Evolutionary conservation across 2,888 invertebrate species (phyloP).

Genomic region (Leucoma salicis): DNA sequence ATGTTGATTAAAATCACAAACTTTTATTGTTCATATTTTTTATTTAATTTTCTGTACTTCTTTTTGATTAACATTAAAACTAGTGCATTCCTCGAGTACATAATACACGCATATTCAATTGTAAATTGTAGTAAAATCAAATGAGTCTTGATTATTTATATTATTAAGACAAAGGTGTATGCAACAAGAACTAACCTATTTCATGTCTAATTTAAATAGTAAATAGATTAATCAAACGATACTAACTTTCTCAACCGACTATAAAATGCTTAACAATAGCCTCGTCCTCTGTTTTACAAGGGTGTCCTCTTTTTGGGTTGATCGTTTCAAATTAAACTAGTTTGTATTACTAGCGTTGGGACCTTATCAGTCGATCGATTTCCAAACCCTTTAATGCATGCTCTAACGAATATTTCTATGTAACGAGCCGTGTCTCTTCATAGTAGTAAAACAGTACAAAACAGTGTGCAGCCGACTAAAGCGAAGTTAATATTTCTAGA

Average conservation of each 20-base stretch:
- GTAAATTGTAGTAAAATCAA: conserved; percentile 24
- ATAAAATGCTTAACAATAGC: conserved; percentile 74
- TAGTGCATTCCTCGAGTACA: conserved; percentile 8
- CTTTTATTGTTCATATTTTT: conserved; percentile 3
- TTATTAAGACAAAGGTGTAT: conserved; percentile 54
- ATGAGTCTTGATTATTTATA: conserved; percentile 54
- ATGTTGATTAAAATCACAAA: background rate
- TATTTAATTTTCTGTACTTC: conserved; percentile 4
- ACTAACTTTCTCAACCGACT: conserved; percentile 63
- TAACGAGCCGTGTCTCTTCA: conserved; percentile 41
- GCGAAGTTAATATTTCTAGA: conserved; percentile 57
- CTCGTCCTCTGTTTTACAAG: conserved; percentile 68
- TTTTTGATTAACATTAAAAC: conserved; percentile 11
- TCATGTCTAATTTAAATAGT: conserved; percentile 71
- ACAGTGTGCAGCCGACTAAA: conserved; percentile 50
- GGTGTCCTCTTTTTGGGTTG: conserved; percentile 60
- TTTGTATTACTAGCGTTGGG: conserved; percentile 66
- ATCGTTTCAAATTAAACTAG: conserved; percentile 67
- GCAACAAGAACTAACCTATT: conserved; percentile 63
- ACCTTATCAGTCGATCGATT: conserved; percentile 72
- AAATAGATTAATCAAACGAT: conserved; percentile 75
- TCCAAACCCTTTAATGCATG: conserved; percentile 74
- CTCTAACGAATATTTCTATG: conserved; percentile 56
- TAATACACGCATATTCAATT: conserved; percentile 8
- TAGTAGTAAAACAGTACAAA: conserved; percentile 41